phyloP scores from a whole-genome alignment of 1,140 invertebrate genomes.

The Ceratitis capitata region DNA sequence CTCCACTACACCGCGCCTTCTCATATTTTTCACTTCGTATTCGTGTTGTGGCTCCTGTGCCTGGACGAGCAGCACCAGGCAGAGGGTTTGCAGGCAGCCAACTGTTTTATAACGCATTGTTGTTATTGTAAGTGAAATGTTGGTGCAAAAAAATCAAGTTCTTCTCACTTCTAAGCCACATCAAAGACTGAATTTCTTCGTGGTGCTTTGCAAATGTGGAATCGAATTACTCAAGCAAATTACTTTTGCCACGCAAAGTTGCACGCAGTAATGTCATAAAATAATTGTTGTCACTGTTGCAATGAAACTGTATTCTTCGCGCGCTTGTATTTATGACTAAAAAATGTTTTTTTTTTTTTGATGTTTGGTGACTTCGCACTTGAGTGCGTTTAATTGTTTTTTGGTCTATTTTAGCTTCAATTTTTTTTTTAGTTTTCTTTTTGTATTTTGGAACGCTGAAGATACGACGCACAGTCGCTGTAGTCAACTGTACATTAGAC shows the following conservation, averaged over 20 bases:
- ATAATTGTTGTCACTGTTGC: constrained; percentile 18
- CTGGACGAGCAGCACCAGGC: background rate
- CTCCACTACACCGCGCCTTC: constrained; percentile 41
- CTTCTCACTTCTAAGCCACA: constrained; percentile 26
- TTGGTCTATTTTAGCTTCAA: too few species aligned
- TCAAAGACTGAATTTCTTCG: background rate
- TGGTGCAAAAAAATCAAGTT: too few species aligned
- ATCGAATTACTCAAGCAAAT: background rate
- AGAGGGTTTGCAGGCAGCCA: constrained; percentile 1
- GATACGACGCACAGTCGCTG: too few species aligned
- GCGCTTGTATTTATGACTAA: background rate
- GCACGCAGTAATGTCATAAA: background rate
- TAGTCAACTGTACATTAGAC: too few species aligned
- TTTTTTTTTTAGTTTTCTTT: too few species aligned
- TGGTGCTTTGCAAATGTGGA: background rate
- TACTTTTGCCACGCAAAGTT: background rate
- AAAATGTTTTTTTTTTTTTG: too few species aligned
- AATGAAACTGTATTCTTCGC: background rate
- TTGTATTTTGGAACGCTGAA: too few species aligned
- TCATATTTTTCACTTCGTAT: background rate
- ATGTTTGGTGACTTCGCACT: constrained; percentile 52
- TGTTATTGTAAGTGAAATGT: too few species aligned
- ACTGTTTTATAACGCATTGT: background rate
- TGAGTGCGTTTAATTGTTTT: constrained; percentile 51
- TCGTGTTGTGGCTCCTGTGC: background rate